Evolutionary conservation across 1,140 invertebrate genomes (phyloP), one percentile per base, ranked within the genome.

Genomic region (Saccostrea cuccullata): DNA sequence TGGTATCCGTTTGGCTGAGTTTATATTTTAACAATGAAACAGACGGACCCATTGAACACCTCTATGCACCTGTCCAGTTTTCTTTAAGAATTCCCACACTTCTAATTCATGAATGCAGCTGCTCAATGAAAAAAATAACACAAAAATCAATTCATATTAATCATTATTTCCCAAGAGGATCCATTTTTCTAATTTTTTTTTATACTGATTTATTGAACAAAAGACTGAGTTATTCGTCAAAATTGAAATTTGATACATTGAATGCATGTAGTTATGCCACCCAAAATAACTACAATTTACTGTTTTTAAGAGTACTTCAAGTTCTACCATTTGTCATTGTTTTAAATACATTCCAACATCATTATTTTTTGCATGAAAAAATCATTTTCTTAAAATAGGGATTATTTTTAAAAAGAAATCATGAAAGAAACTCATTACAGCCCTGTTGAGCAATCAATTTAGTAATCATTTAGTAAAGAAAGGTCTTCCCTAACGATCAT

Each of bases 71-170:
- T 77, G 70, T 77, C 70, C 70, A 47, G 47, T 47, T 47, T 47
- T 30, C 23, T 77, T 26, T 36, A 15, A 26, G 30, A 77, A 77
- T 77, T 77, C 70, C 70, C 70, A 77, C 70, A 77, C 70, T 77
- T 30, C 26, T 77, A 30, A 23, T 36, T 77, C 70, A 77, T 30
- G 60, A 30, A 77, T 77, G 5, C 70, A 77, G 26, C 70, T 36
- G 70, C 70, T 77, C 26, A 77, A 77, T 77, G 70, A 77, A 36
- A 36, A 77, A 40, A 26, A 77, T 30, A 77, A 30, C 9, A 30
- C 23, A 77, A 26, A 13, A 36, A 36, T 77, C 23, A 77, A 77
- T 77, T 77, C 70, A 77, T 77, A 36, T 36, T 36, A 77, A 77
- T 77, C 70, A 77, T 4, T 36, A 30, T 30, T 77, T 77, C 70